phyloP scores from a whole-genome alignment of 2,113 vertebrate genomes.

The Lasiurus borealis region DNA sequence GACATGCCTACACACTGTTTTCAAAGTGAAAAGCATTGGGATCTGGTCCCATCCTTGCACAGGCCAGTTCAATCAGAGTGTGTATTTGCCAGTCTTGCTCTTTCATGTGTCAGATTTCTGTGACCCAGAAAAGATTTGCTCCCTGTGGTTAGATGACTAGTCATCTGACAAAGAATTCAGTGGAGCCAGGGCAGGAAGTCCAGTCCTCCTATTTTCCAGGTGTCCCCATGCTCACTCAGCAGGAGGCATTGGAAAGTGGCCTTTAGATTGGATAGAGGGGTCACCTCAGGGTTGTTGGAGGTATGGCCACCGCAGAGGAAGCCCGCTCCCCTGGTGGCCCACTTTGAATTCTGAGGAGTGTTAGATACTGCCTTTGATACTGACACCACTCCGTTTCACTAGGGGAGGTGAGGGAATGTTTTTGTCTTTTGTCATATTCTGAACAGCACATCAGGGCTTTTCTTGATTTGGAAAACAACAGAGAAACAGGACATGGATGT shows the following conservation, averaged over 20 bases:
- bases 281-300: not conserved
- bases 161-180: slow-evolving; percentile 19
- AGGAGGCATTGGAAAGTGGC: not conserved
- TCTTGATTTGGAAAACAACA: slow-evolving; percentile 50
- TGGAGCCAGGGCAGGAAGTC: not conserved
- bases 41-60: not conserved
- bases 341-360: slow-evolving; percentile 42
- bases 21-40: not conserved
- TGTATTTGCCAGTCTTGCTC: not conserved
- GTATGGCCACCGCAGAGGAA: not conserved
- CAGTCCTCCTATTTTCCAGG: not conserved
- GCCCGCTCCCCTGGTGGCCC: not conserved
- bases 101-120: slow-evolving; percentile 58
- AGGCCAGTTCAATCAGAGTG: not conserved
- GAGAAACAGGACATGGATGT: not conserved
- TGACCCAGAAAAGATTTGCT: slow-evolving; percentile 67
- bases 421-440: slow-evolving; percentile 23
- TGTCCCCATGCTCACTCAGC: not conserved
- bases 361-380: slow-evolving; percentile 57
- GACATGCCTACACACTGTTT: not conserved
- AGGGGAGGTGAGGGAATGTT: not conserved
- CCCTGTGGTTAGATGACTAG: slow-evolving; percentile 52
- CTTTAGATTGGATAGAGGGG: not conserved
- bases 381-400: not conserved
- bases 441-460: slow-evolving; percentile 41